Evolutionary conservation across 2,113 vertebrate species (phyloP), one percentile per base, ranked within the genome.

Genomic region (Sylvia atricapilla): DNA sequence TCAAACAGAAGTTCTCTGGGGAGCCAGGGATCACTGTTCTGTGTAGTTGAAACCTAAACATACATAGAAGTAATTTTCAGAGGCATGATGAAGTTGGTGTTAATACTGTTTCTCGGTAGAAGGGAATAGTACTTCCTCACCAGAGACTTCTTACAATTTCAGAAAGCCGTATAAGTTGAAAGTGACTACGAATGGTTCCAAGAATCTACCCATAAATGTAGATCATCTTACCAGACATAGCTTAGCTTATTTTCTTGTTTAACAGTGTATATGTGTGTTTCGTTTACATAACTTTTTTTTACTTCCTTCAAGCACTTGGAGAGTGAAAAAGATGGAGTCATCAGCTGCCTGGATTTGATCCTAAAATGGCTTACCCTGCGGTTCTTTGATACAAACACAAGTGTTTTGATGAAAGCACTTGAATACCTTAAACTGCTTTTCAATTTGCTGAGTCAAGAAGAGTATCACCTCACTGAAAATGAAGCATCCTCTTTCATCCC

Each of bases 371-470:
- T 99, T 81, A 99, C 99, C 1, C 97, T 99, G 87, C 97, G 99
- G 4, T 99, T 99, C 98, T 99, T 99, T 85, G 99, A 99, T 97
- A 99, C 99, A 47, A 99, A 99, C 96, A 99, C 99, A 92, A 99
- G 98, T 8, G 98, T 99, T 68, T 95, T 99, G 90, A 99, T 99
- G 99, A 99, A 99, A 96, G 85, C 98, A 15, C 97, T 99, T 97
- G 99, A 99, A 89, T 99, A 99, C 94, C 98, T 99, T 69, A 99
- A 99, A 94, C 93, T 99, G 68, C 97, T 99, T 79, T 99, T 99
- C 87, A 95, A 91, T 73, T 97, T 99, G 98, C 96, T 99, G 25
- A 98, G 98, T 96, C 97, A 98, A 39, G 99, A 99, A 73, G 98
- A 98, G 69, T 99, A 99, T 96, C 99, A 99, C 93, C 98, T 99